Evolutionary conservation across 2,888 invertebrate species (phyloP), one percentile per base, ranked within the genome.

Genomic region (Sphinx pinastri): DNA sequence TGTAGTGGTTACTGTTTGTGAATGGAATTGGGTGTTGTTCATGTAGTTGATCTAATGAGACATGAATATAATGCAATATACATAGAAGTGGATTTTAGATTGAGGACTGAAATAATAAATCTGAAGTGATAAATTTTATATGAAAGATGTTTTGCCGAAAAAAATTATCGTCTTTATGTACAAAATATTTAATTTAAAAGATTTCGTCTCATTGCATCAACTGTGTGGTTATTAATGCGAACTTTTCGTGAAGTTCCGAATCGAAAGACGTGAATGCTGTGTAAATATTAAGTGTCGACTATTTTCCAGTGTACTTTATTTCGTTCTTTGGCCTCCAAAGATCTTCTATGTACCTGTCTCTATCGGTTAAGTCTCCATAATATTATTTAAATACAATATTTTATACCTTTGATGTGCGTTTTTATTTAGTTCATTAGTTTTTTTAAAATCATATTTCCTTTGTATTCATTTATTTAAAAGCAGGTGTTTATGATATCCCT

Each of bases 271-370:
- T 63, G 47, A 19, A 19, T 47, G 12, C 19, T 63, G 63, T 63
- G 63, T 63, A 19, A 47, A 63, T 47, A 19, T 16, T 19, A 63
- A 51, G 38, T 31, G 25, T 51, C 31, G 16, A 38, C 59, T 68
- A 13, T 68, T 0, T 69, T 70, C 63, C n/a, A 45, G 45, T 69
- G 31, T 58, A 52, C 63, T 52, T 49, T n/a, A 25, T 71, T 71
- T 49, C 69, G 25, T 71, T 58, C 69, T 71, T 69, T 72, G 72
- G 71, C 63, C 72, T 71, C 73, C 74, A 76, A 73, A 77, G 74
- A 76, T 59, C 49, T 60, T 70, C 66, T 68, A 68, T 66, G 77
- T 79, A 77, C 77, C 77, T 80, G 79, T 59, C 13, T 54, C 19
- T 69, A 68, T 59, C 45, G 66, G 68, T 45, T 70, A 66, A 59